Conservation (phyloP, 2,888 invertebrate species). For the Caenorhabditis sp. region DNA sequence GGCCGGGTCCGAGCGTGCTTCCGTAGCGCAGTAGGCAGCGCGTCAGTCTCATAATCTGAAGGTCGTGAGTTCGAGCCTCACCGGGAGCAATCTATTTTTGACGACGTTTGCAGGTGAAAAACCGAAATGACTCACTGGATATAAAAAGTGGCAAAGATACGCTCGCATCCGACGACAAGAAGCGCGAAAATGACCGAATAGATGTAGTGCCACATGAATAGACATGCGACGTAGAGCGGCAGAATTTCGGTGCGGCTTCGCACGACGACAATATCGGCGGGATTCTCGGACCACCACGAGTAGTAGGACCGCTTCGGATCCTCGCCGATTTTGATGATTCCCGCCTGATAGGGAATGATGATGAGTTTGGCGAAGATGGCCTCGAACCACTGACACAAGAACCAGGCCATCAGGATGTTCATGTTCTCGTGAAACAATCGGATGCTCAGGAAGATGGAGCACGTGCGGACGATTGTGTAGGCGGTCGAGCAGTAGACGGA, state of each 20-base stretch:
- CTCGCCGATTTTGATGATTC: conserved; percentile 1
- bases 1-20: conserved; percentile 32
- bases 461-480: conserved; percentile 12
- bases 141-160: conserved; percentile 21
- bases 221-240: conserved; percentile 11
- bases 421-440: conserved; percentile 38
- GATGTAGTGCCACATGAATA: conserved; percentile 30
- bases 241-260: neutral
- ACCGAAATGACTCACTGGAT: conserved; percentile 20
- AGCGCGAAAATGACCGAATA: conserved; percentile 30
- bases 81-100: conserved; percentile 9
- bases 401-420: conserved; percentile 42
- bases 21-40: conserved; percentile 87
- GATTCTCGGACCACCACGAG: conserved; percentile 22
- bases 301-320: neutral
- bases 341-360: conserved; percentile 24
- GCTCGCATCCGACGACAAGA: conserved; percentile 16
- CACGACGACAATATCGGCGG: neutral
- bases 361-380: conserved; percentile 23
- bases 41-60: conserved; percentile 93
- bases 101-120: neutral
- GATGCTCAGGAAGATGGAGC: conserved; percentile 12
- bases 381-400: conserved; percentile 31
- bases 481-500: conserved; percentile 6
- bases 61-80: conserved; percentile 90